Base-by-base conservation (phyloP, 2,797 vertebrate species). In the Menidia menidia region DNA sequence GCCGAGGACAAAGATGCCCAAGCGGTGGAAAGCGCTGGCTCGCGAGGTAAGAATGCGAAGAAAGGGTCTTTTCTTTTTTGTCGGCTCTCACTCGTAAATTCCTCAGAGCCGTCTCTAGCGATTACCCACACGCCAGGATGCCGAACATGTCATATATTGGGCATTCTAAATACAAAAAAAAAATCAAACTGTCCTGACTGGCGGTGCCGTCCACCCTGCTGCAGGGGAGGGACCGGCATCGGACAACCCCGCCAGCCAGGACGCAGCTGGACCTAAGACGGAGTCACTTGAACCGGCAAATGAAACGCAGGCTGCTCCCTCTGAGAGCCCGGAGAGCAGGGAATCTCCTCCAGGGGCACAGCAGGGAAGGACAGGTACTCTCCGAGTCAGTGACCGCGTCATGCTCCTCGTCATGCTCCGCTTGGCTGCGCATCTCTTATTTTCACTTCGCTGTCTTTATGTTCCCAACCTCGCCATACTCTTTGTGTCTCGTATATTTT, bases 1-100 rank as follows among this genome's bases (percentile, higher is more conserved):
- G 90, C 55, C 0, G 87, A 84, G 57, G 87, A 35, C 9, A 88
- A 82, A 45, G 73, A 78, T 7, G 4, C 73, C 0, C 43, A 77
- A n/a, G 83, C 91, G 35, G 90, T 87, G 70, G 92, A 83, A 19
- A 77, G 78, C 0, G 10, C 78, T 45, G 75, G 67, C 82, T 73
- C 87, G 58, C 92, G 92, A 94, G 96, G 96, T 97, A 95, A 94
- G 67, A 31, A 47, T n/a, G 25, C 2, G 25, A 25, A 25, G 25
- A 25, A 25, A 25, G 25, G 25, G 25, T 25, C 25, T 2, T 25
- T 25, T 25, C 25, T 25, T 25, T 25, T 25, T 25, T 25, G 25
- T 25, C 25, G 25, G 25, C 25, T 25, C 2, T 25, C 25, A 25
- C 25, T 25, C 25, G 25, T 25, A 25, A 25, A 25, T 25, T 25